Percentiles rank a stretch among this genome's conserved stretches.
These are phyloP conservation scores for Brachyptera putata DNA, from an alignment of 2,888 invertebrate genomes.

Conservation along the genomic window DNA sequence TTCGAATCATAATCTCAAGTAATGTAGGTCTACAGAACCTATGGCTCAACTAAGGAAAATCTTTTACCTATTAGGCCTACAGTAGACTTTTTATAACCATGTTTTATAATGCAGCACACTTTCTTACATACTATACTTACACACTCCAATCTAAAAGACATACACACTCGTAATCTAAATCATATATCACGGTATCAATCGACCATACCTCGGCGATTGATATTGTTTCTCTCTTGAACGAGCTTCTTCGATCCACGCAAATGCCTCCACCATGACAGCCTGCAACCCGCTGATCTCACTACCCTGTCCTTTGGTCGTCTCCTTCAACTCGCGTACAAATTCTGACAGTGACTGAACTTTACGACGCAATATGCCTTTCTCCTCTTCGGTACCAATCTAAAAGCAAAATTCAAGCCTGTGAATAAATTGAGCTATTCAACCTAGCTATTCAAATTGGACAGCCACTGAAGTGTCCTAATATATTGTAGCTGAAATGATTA, in stretches of 20 bases:
- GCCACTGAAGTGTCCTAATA: too few relatives aligned
- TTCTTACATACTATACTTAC: too few relatives aligned
- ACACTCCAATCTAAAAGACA: too few relatives aligned
- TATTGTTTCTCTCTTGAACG: slow-evolving; percentile 44
- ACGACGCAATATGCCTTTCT: slow-evolving; percentile 43
- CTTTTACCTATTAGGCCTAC: too few relatives aligned
- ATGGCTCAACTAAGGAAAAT: too few relatives aligned
- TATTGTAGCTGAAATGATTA: too few relatives aligned
- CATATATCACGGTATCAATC: too few relatives aligned
- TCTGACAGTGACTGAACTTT: slow-evolving; percentile 38
- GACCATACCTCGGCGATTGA: slow-evolving; percentile 37
- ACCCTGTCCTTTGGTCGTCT: slow-evolving; percentile 55
- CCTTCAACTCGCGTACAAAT: slow-evolving; percentile 58
- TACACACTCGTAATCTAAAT: too few relatives aligned
- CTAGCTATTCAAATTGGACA: slow-evolving; percentile 23
- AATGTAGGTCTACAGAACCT: too few relatives aligned
- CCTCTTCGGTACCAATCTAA: slow-evolving; percentile 53
- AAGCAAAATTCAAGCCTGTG: slow-evolving; percentile 11
- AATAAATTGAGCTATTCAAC: slow-evolving; percentile 8
- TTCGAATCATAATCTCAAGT: too few relatives aligned
- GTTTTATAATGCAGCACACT: too few relatives aligned
- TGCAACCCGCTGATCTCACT: slow-evolving; percentile 56
- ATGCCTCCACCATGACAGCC: slow-evolving; percentile 48
- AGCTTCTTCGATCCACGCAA: slow-evolving; percentile 56
- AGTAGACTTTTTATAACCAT: too few relatives aligned